phyloP scores from a whole-genome alignment of 1,140 invertebrate genomes.

The Tetramorium alpestre region DNA sequence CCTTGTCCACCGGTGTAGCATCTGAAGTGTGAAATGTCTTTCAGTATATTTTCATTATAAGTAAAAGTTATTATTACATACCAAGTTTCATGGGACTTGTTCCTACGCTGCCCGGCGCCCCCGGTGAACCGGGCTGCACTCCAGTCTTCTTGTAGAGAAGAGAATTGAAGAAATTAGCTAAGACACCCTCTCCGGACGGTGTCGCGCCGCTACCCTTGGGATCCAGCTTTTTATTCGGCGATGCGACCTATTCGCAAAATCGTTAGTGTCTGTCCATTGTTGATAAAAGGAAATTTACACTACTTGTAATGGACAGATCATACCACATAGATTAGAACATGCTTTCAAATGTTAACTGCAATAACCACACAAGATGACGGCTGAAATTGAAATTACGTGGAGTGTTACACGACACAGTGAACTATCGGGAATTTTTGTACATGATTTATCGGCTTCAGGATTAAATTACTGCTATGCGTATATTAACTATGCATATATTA shows the following conservation, averaged over 20 bases:
- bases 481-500: conserved; percentile 27
- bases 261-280: conserved; percentile 53
- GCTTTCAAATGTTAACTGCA: conserved; percentile 69
- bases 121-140: conserved; percentile 85
- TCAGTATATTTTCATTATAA: neutral
- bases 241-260: conserved; percentile 79
- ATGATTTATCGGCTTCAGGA: neutral
- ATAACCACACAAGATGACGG: conserved; percentile 64
- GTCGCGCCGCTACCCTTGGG: conserved; percentile 85
- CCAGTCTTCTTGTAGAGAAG: conserved; percentile 97
- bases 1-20: conserved; percentile 85
- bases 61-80: conserved; percentile 56
- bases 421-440: neutral
- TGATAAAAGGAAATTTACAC: neutral
- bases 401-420: conserved; percentile 21
- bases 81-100: conserved; percentile 82
- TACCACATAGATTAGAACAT: conserved; percentile 78
- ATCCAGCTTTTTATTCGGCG: conserved; percentile 84
- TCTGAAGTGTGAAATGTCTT: conserved; percentile 80
- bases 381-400: conserved; percentile 53
- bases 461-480: neutral
- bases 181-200: conserved; percentile 95
- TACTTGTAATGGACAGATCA: conserved; percentile 64
- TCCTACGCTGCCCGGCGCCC: conserved; percentile 81
- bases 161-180: conserved; percentile 99